Evolutionary conservation across 2,797 vertebrate genomes (phyloP), one percentile per base, ranked within the genome.

Genomic region (Epinephelus malabaricus): DNA sequence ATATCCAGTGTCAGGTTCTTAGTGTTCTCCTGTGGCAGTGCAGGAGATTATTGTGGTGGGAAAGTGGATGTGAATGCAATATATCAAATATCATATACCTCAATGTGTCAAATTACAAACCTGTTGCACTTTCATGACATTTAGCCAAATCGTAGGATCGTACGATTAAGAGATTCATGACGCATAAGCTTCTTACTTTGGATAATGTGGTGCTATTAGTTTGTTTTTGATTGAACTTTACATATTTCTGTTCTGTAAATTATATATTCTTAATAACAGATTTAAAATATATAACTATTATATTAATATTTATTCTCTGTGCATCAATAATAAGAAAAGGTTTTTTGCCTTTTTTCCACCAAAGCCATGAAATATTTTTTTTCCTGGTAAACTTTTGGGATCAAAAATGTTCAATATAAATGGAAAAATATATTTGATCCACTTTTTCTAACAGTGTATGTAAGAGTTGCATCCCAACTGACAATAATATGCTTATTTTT

Each of bases 71-170:
- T 50, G 19, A 73, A 84, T 84, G 88, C 85, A 89, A 86, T 89
- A 82, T 82, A 69, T 83, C 66, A 76, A 87, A 91, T 84, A 69
- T 83, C 60, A 93, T 89, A 94, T 95, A 95, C 95, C 95, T 96
- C 95, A 95, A 47, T 73, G 81, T 87, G 73, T 93, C 76, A 86
- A 88, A 82, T 92, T 88, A 83, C 88, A 90, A 90, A 90, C 65
- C 73, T 88, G 18, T 91, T 95, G 95, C 94, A 95, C 94, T 95
- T 95, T 95, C 76, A 84, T 86, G 76, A 91, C 73, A 91, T 92
- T 87, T 70, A 84, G 58, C 73, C 88, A 62, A 78, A 86, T 85
- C 9, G 14, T 87, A 63, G 23, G 45, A 75, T 76, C 5, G 9
- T 83, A 79, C 21, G 23, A 82, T 87, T 56, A 46, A 86, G 73